Evolutionary conservation across 2,888 invertebrate species (phyloP), one percentile per base, ranked within the genome.

Genomic region (Furcula furcula): DNA sequence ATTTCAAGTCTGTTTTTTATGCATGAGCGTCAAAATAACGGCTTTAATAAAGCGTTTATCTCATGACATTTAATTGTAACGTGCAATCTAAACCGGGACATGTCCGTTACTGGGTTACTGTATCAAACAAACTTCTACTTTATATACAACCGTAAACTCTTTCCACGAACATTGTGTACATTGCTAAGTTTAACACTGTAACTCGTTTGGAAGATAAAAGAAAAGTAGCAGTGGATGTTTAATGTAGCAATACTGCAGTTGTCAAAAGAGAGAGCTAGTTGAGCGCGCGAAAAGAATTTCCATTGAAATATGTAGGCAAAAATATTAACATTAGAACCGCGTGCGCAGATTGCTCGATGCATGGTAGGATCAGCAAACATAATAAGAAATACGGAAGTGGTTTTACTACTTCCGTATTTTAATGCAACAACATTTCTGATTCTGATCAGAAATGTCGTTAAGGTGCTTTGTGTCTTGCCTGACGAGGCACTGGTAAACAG

Each of bases 231-330:
- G 60, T 73, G 71, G 46, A 69, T 50, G 30, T 42, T 36, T 45
- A 31, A 41, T 45, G 36, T 34, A 45, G 33, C 37, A 46, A 54
- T 55, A 37, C 43, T 38, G 41, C 45, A 36, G 37, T 52, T 45
- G 41, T 48, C 46, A 45, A 39, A 40, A 55, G 81, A 76, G 81
- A 80, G 77, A 78, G 75, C 64, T 57, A 37, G 40, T 44, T 34
- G 20, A 48, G 50, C 53, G 58, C 79, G 81, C 81, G 80, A 84
- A 57, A 76, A 53, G 51, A 60, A 69, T 77, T 81, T 81, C 80
- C 75, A 80, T 76, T 75, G 75, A 75, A 74, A 72, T 67, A 76
- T 72, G 65, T 72, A 52, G 65, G 64, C 70, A 70, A 70, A 64
- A 61, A 48, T 28, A 27, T 46, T 53, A 45, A 38, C 46, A 48